These are phyloP conservation scores for Heliconius aoede DNA, from an alignment of 2,888 invertebrate species.

Conservation along the genomic window DNA sequence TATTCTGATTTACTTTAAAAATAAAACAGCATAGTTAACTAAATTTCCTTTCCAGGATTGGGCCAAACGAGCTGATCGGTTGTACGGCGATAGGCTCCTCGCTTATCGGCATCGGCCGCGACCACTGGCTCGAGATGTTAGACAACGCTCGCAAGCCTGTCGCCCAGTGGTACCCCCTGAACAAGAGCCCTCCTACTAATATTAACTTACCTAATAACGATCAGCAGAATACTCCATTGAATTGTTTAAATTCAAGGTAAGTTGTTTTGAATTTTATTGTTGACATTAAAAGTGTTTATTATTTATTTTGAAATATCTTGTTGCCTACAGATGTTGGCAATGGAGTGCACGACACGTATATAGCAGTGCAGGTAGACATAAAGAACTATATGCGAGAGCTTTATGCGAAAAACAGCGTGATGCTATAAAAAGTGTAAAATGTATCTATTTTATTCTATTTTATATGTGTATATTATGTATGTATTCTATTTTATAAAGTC, in stretches of 20 bases:
- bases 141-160: conserved; percentile 92
- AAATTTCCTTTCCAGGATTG: conserved; percentile 85
- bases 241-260: conserved; percentile 88
- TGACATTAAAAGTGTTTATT: too few species aligned
- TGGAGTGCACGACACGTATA: too few species aligned
- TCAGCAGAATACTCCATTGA: conserved; percentile 85
- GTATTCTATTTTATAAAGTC: too few species aligned
- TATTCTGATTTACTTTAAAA: too few species aligned
- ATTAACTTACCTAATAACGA: conserved; percentile 79
- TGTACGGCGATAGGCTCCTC: conserved; percentile 91
- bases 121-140: conserved; percentile 93
- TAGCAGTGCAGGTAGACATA: too few species aligned
- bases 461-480: too few species aligned
- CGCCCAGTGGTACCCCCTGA: conserved; percentile 92
- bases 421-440: too few species aligned
- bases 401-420: too few species aligned
- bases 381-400: too few species aligned
- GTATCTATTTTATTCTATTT: too few species aligned
- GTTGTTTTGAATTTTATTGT: background rate
- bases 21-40: background rate
- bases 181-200: conserved; percentile 87
- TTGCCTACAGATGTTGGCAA: too few species aligned
- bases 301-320: too few species aligned
- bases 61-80: conserved; percentile 93
- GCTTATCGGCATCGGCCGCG: conserved; percentile 89